Percentiles rank a stretch among this genome's conserved stretches.
Conservation (phyloP, 64 coral and sea anemone genomes). For the Pachyseris speciosa region DNA sequence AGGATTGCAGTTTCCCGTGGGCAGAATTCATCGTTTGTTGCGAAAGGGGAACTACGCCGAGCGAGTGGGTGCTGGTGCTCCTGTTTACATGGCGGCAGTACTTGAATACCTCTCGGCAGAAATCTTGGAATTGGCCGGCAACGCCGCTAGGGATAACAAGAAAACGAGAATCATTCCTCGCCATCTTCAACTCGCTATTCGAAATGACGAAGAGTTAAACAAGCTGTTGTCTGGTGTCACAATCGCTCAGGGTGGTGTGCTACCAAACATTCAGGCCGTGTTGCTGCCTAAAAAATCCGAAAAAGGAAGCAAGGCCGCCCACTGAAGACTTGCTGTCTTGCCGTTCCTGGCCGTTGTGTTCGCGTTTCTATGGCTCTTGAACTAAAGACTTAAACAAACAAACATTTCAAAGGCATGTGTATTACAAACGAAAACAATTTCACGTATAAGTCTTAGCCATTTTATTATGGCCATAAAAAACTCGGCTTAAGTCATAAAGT, state of each 20-base stretch:
- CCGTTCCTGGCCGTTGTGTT: background rate
- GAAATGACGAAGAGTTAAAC: conserved; percentile 70
- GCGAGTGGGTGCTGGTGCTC: conserved; percentile 41
- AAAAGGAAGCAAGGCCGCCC: conserved; percentile 9
- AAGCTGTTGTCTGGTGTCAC: conserved; percentile 34
- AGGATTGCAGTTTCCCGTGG: conserved; percentile 56
- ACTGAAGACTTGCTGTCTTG: background rate
- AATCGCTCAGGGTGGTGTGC: conserved; percentile 54
- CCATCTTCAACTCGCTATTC: conserved; percentile 43
- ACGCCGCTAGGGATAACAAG: conserved; percentile 65
- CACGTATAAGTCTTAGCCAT: too few species aligned
- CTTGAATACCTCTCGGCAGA: conserved; percentile 62
- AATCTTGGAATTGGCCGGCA: conserved; percentile 58
- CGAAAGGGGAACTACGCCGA: conserved; percentile 62
- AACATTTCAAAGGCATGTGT: too few species aligned
- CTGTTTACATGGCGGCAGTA: conserved; percentile 64
- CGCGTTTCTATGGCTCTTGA: too few species aligned
- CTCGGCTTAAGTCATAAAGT: too few species aligned
- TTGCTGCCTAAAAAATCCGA: conserved; percentile 54
- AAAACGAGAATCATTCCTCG: conserved; percentile 55
- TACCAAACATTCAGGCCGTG: conserved; percentile 69
- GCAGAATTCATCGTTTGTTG: conserved; percentile 56
- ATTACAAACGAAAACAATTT: too few species aligned
- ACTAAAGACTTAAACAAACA: too few species aligned
- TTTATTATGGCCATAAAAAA: too few species aligned